Evolutionary conservation across 2,888 invertebrate species (phyloP).

Genomic region (Brachycybe producta): DNA sequence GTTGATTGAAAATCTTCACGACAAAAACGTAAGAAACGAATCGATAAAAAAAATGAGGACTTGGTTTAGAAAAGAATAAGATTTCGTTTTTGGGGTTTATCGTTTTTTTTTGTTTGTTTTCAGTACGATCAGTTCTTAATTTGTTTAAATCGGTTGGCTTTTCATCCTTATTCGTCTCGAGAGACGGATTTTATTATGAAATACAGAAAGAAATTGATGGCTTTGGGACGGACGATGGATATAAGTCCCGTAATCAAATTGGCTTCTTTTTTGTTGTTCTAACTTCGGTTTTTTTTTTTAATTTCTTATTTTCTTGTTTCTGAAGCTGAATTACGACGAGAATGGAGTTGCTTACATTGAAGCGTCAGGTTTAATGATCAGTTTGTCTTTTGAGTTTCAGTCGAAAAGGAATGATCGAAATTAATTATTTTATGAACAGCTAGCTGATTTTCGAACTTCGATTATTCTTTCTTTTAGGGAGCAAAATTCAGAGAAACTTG

Average conservation of each 20-base stretch:
- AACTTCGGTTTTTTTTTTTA: no score
- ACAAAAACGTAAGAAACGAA: constrained; percentile 34
- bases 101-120: constrained; percentile 10
- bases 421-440: no score
- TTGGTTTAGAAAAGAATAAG: constrained; percentile 37
- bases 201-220: constrained; percentile 48
- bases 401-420: no score
- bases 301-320: no score
- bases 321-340: constrained; percentile 16
- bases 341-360: no score
- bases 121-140: constrained; percentile 56
- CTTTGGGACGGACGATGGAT: constrained; percentile 45
- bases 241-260: constrained; percentile 42
- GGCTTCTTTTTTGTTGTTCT: constrained; percentile 34
- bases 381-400: no score
- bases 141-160: constrained; percentile 55
- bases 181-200: constrained; percentile 58
- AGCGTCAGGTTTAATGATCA: no score
- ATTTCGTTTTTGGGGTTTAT: constrained; percentile 53
- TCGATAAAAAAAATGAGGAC: constrained; percentile 57
- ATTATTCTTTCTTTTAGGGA: no score
- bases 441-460: no score
- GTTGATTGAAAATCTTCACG: constrained; percentile 49
- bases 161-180: constrained; percentile 57
- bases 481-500: no score